Conservation (phyloP, 2,113 vertebrate species). For the Phylloscopus trochilus region DNA sequence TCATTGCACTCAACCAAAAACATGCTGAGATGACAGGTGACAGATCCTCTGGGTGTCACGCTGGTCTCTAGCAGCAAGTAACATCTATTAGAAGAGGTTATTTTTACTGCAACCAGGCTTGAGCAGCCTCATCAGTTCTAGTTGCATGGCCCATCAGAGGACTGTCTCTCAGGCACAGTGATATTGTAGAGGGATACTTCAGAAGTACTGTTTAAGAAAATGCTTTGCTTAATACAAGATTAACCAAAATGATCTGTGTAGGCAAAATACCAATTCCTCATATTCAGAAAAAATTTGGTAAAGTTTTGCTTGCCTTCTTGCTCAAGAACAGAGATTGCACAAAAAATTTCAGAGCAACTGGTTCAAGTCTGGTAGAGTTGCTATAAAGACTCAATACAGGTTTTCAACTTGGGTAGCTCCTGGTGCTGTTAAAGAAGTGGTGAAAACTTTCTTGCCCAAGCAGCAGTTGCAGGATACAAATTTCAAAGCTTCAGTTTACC, state of each 20-base stretch:
- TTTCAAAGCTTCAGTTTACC: not conserved
- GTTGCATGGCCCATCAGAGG: not conserved
- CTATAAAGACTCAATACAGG: not conserved
- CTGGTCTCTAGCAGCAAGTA: not conserved
- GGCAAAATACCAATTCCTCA: not conserved
- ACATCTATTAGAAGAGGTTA: not conserved
- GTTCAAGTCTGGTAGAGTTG: not conserved
- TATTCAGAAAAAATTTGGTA: not conserved
- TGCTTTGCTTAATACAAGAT: not conserved
- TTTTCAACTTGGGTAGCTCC: not conserved
- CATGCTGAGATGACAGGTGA: not conserved
- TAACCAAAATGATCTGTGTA: not conserved
- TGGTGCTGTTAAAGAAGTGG: fast-evolving
- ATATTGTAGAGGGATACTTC: not conserved
- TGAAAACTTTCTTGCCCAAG: not conserved
- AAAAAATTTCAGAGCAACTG: not conserved
- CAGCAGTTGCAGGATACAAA: too few species aligned
- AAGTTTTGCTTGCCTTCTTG: not conserved
- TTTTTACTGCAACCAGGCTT: not conserved
- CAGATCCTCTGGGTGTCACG: not conserved
- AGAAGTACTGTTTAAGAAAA: not conserved
- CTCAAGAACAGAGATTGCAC: not conserved
- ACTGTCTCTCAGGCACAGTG: not conserved
- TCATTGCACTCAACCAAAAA: not conserved
- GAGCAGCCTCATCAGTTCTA: not conserved